Base-by-base conservation (phyloP, 2,797 vertebrate genomes). In the Rachycentron canadum region DNA sequence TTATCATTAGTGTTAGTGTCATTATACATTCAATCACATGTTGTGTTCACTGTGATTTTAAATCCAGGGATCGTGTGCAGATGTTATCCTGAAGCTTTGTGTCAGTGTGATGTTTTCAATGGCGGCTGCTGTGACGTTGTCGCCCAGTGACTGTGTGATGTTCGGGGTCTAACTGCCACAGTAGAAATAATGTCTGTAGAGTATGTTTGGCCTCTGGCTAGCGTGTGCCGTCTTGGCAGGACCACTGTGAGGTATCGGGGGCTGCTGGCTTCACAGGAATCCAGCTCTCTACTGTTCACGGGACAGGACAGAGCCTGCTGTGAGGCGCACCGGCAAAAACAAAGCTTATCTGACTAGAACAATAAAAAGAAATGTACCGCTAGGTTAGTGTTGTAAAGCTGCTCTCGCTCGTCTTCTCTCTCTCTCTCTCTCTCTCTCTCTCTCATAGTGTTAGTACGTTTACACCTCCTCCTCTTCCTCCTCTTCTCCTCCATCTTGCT, bases 381-480 rank as follows among this genome's bases (percentile, higher is more conserved):
- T 43, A 52, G 6, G 78, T 74, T 90, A 90, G 89, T 86, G 89
- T 87, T 50, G 64, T 71, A 45, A 65, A 82, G 87, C 81, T 77
- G 84, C 87, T 79, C 79, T 59, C 81, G 23, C 65, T 64, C 70
- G 17, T 62, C 75, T 86, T 3, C 75, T 50, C 58, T 78, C 25
- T 83, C 79, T 81, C 41, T 55, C 79, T 47, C 40, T 52, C 62
- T 76, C 72, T 87, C 69, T 83, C 85, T 83, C 85, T 70, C 67
- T 73, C 79, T 0, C 45, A 59, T 94, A 94, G 92, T 92, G 92
- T 94, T 93, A 93, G 90, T 92, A 89, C 86, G 47, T 45, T 78
- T 12, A 76, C 70, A 30, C 40, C 67, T 75, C 72, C 73, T 67
- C 40, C 73, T 80, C 38, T 73, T 77, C 58, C 60, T 77, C 81